phyloP scores from a whole-genome alignment of 2,113 vertebrate genomes.

The Halcyon senegalensis region DNA sequence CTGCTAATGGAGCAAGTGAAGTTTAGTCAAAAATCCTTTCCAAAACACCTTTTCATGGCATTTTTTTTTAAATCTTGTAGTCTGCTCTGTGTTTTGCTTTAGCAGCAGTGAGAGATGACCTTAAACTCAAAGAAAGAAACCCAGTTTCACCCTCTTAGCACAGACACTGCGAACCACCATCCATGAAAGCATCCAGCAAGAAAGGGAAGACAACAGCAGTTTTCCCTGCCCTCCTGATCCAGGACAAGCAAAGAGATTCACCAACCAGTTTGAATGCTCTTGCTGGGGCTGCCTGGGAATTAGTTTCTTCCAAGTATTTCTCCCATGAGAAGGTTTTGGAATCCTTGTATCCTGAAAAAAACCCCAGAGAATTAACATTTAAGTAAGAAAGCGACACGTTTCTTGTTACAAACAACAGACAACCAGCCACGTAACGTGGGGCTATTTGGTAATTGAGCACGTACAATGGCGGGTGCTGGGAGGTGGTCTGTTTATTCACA shows the following conservation, averaged over 20 bases:
- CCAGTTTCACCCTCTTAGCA: not conserved
- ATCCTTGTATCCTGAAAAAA: conserved; percentile 81
- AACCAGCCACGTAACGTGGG: not conserved
- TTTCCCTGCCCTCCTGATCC: not conserved
- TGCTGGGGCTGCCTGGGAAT: conserved; percentile 87
- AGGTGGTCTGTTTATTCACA: not conserved
- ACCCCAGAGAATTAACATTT: not conserved
- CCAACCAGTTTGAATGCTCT: conserved; percentile 89
- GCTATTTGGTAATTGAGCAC: not conserved
- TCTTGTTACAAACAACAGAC: not conserved
- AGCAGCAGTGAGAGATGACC: not conserved
- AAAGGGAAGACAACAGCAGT: not conserved
- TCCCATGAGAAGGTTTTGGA: conserved; percentile 89
- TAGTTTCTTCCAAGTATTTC: conserved; percentile 88
- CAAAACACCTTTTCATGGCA: not conserved
- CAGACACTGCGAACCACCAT: not conserved
- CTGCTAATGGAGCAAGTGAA: not conserved
- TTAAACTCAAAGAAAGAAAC: not conserved
- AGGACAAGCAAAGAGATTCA: conserved; percentile 3
- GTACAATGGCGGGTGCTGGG: not conserved
- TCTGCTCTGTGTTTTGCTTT: not conserved
- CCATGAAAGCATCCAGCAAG: not conserved
- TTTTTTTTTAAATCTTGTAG: not conserved
- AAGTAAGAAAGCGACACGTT: not conserved
- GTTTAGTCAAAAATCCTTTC: not conserved